These are phyloP conservation scores for Poeciliopsis prolifica DNA, from an alignment of 2,113 vertebrate species.

Conservation along the genomic window DNA sequence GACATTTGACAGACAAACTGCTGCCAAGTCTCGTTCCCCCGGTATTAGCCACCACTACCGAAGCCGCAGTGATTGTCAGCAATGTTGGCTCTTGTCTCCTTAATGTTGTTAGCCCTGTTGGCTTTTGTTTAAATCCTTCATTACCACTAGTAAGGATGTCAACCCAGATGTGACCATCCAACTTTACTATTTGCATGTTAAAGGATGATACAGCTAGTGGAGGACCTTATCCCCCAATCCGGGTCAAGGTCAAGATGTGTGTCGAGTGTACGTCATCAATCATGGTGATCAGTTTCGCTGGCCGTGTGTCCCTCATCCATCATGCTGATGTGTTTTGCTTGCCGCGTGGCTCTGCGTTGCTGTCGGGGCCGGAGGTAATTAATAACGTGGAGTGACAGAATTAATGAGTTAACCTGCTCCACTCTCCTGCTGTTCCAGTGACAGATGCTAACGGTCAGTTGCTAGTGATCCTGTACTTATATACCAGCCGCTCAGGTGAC, in stretches of 20 bases:
- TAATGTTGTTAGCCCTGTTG: slow-evolving; percentile 43
- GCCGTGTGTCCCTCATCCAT: slow-evolving; percentile 81
- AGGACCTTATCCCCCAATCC: slow-evolving; percentile 25
- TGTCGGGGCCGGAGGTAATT: slow-evolving; percentile 70
- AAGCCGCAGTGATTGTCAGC: slow-evolving; percentile 42
- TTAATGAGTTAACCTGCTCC: slow-evolving; percentile 77
- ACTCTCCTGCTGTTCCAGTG: slow-evolving; percentile 71
- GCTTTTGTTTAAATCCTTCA: slow-evolving; percentile 64
- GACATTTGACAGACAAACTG: slow-evolving; percentile 55
- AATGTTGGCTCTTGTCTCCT: slow-evolving; percentile 37
- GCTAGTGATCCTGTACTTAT: slow-evolving; percentile 60
- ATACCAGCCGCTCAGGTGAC: slow-evolving; percentile 53
- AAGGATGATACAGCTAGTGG: slow-evolving; percentile 18
- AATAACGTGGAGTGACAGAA: slow-evolving; percentile 66
- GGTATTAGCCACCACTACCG: slow-evolving; percentile 20
- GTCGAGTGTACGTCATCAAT: slow-evolving; percentile 76
- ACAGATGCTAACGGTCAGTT: slow-evolving; percentile 72
- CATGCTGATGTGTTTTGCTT: slow-evolving; percentile 71
- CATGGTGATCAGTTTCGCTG: slow-evolving; percentile 73
- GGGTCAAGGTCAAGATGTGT: slow-evolving; percentile 77
- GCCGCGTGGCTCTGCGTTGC: slow-evolving; percentile 63
- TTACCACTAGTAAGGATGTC: slow-evolving; percentile 49
- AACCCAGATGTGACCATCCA: slow-evolving; percentile 43
- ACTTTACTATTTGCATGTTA: slow-evolving; percentile 48
- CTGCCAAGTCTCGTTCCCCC: slow-evolving; percentile 33